Evolutionary conservation across 2,113 vertebrate genomes (phyloP), one percentile per base, ranked within the genome.

Genomic region (Clarias macrocephalus): DNA sequence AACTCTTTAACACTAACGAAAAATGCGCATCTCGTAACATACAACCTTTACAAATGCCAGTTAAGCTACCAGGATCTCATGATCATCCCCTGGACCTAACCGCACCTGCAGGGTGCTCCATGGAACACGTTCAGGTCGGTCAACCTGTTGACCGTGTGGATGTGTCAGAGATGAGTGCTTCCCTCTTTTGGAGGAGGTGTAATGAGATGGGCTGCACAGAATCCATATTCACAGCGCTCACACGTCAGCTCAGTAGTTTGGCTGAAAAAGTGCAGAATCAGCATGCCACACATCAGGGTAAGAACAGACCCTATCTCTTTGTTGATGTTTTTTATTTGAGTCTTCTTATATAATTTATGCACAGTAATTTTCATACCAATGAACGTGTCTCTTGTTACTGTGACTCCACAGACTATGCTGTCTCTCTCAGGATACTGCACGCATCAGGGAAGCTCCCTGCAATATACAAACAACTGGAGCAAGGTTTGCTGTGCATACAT

Each of bases 101-200:
- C 18, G 18, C 82, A 33, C 62, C 11, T 11, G 15, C 37, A 80
- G 30, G 59, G 63, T 6, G 56, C 19, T 57, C 72, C 59, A 59
- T 25, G n/a, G 1, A 42, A 23, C 87, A 0, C 10, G 89, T 85
- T 80, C 90, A 0, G 3, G 21, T 56, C 18, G 1, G 21, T 42
- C 19, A 70, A 21, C 8, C 12, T 30, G 23, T 33, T 15, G n/a
- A 4, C 12, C 8, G 3, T 0, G 25, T 8, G 19, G 52, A 3
- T 0, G 25, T 21, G 0, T 75, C 59, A 0, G 18, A 48, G 33
- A 80, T 70, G 6, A 7, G 10, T 48, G 87, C 87, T 3, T 19
- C 60, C 28, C 11, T 30, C 5, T 95, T 96, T 90, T 96, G 95
- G 95, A 91, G 63, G 59, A 90, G 77, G 70, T 95, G 94, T 88